Evolutionary conservation across 2,888 invertebrate species (phyloP).

Genomic region (Octodonta nipae): DNA sequence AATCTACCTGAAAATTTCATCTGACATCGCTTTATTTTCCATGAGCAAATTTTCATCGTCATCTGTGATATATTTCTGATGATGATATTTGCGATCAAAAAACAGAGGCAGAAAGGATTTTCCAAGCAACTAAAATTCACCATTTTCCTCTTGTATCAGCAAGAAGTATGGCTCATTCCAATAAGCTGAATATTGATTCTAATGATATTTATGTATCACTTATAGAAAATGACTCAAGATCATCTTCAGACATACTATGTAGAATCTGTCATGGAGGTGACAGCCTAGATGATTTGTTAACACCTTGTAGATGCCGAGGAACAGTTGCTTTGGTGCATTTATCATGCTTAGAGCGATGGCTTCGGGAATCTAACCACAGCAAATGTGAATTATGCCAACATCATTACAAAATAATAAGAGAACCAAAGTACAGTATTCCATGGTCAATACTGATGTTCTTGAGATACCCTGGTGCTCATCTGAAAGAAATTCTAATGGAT

Average conservation of each 20-base stretch:
- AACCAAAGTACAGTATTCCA: constrained; percentile 30
- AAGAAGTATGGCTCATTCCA: constrained; percentile 26
- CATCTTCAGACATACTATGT: constrained; percentile 25
- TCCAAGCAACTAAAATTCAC: constrained; percentile 20
- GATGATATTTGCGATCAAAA: neutral
- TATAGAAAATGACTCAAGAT: constrained; percentile 15
- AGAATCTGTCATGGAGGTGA: constrained; percentile 35
- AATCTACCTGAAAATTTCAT: constrained; percentile 16
- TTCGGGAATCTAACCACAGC: constrained; percentile 40
- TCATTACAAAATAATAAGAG: constrained; percentile 37
- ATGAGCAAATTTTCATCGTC: constrained; percentile 19
- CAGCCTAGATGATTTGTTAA: constrained; percentile 35
- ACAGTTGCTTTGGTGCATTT: constrained; percentile 43
- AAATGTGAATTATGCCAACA: constrained; percentile 45
- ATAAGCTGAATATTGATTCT: constrained; percentile 21
- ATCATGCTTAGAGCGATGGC: constrained; percentile 44
- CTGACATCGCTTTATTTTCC: constrained; percentile 24
- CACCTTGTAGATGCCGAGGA: constrained; percentile 43
- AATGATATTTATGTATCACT: constrained; percentile 26
- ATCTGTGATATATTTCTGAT: constrained; percentile 8
- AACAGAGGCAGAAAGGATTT: too few relatives aligned
- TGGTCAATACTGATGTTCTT: constrained; percentile 35
- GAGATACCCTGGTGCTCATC: constrained; percentile 33
- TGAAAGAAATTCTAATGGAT: constrained; percentile 38
- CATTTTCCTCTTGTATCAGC: constrained; percentile 27